These are phyloP conservation scores for Magallana nippona DNA, from an alignment of 2,888 invertebrate genomes.

Conservation along the genomic window DNA sequence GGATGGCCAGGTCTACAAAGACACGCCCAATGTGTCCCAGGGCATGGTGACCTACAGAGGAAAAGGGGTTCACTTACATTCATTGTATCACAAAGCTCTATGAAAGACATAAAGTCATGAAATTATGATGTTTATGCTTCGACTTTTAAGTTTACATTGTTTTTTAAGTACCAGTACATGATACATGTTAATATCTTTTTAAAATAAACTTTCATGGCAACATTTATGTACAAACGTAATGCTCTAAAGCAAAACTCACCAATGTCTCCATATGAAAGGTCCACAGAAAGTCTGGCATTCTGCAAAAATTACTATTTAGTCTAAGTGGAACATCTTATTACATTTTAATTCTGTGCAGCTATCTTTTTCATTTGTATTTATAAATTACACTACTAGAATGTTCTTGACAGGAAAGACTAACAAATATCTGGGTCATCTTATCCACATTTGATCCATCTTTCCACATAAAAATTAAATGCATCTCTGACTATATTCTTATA, in stretches of 20 bases:
- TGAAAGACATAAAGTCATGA: too few species aligned
- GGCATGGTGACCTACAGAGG: slow-evolving; percentile 75
- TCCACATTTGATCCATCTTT: neutral
- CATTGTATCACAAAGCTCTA: too few species aligned
- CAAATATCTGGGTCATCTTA: neutral
- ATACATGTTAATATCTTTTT: too few species aligned
- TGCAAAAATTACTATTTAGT: slow-evolving; percentile 47
- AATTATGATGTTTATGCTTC: too few species aligned
- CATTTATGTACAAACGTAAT: neutral
- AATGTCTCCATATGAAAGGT: slow-evolving; percentile 79
- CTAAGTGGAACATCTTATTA: too few species aligned
- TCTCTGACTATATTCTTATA: neutral
- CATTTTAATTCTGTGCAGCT: too few species aligned
- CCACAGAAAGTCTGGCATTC: slow-evolving; percentile 55
- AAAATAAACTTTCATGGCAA: neutral
- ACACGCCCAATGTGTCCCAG: slow-evolving; percentile 77
- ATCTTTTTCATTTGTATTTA: neutral
- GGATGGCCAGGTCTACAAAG: slow-evolving; percentile 78
- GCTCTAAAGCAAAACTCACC: slow-evolving; percentile 65
- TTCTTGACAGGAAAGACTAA: too few species aligned
- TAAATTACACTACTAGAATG: too few species aligned
- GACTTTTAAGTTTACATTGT: too few species aligned
- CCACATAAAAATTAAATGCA: too few species aligned
- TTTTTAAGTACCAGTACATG: too few species aligned
- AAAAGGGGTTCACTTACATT: too few species aligned